Conservation (phyloP, 2,113 vertebrate species). For the Pagrus major region DNA sequence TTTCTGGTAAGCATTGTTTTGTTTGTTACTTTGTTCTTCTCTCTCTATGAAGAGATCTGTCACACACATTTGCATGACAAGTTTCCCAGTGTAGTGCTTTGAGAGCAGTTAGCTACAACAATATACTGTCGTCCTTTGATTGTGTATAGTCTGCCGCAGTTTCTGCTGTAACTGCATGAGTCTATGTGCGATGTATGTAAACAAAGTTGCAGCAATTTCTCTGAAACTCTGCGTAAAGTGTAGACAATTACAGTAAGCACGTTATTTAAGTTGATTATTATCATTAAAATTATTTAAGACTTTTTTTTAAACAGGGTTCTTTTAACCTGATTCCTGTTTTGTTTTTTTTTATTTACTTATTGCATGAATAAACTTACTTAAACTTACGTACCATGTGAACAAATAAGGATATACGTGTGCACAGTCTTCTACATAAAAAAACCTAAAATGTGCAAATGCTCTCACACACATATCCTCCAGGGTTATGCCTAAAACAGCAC, state of each 20-base stretch:
- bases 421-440: neutral
- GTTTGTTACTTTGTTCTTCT: conserved; percentile 76
- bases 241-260: too few relatives aligned
- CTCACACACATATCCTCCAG: neutral
- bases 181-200: neutral
- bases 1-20: conserved; percentile 80
- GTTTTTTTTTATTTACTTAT: neutral
- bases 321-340: neutral
- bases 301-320: neutral
- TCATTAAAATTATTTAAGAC: neutral
- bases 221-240: neutral
- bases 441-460: conserved; percentile 4
- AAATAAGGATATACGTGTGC: neutral
- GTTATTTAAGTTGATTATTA: neutral
- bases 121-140: conserved; percentile 33
- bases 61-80: conserved; percentile 80
- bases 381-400: neutral
- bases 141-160: neutral
- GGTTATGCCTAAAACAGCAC: conserved; percentile 52
- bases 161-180: neutral
- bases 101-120: conserved; percentile 51
- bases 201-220: neutral
- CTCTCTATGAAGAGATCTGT: conserved; percentile 77
- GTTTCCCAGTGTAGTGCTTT: conserved; percentile 68
- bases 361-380: neutral